Base-by-base conservation (phyloP, 2,797 vertebrate species). In the Sphenodon punctatus region DNA sequence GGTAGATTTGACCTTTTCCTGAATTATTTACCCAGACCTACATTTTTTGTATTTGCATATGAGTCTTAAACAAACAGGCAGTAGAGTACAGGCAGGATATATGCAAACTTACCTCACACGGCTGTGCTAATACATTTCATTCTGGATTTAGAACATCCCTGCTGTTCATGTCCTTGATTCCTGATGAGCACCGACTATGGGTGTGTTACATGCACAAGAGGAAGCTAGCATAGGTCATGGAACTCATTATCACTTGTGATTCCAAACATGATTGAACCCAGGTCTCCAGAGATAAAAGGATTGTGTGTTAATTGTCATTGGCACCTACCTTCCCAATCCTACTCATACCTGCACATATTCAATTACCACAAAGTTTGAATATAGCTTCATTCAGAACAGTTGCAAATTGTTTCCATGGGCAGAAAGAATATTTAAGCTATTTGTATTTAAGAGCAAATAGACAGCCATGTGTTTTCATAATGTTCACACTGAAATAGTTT, bases 381-480 rank as follows among this genome's bases (percentile, higher is more conserved):
- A 45, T 77, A 46, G 15, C 32, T 66, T 61, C 61, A 7, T 49
- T 45, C 22, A 46, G 76, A 19, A 17, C 75, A 41, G 63, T 55
- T 66, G 49, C 22, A 49, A 56, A 41, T 23, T 27, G 16, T 64
- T 14, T 41, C 34, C 85, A n/a, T 11, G 55, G 27, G 63, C 75
- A 55, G 30, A 43, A 82, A 67, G 25, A 36, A 45, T n/a, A 14
- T 19, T 41, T 71, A 53, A 73, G 1, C 10, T 7, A 20, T 74
- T 70, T 67, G 64, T 23, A 65, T n/a, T 60, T 25, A 66, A 77
- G 80, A 83, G 1, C 23, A 75, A 51, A 59, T 19, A 49, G 25
- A 75, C 82, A 48, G 23, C 23, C 15, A 38, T 41, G 20, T 60
- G 51, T 90, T 88, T 78, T 51, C 11, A 39, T 80, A 70, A 65